A percentile compares a stretch with the other conserved stretches of the same genome.
Evolutionary conservation across 2,888 invertebrate genomes (phyloP).

Genomic region (Caradrina kadenii): DNA sequence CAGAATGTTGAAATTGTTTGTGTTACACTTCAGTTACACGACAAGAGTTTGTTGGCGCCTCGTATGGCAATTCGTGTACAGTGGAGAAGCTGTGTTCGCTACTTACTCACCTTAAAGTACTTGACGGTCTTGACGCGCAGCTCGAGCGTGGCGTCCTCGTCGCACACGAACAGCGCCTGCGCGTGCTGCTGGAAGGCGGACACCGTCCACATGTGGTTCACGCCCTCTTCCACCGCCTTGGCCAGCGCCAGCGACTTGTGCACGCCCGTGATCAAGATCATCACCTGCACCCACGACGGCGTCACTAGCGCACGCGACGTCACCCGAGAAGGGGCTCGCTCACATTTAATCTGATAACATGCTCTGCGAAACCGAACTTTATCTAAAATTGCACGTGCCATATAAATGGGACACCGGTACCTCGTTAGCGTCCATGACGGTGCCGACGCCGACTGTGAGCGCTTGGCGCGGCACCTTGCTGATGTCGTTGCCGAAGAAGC

Average conservation of each 20-base stretch:
- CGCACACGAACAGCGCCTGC: conserved; percentile 97
- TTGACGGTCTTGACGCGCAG: conserved; percentile 99
- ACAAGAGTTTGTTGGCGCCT: no score
- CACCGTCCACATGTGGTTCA: conserved; percentile 99
- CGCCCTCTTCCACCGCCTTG: conserved; percentile 99
- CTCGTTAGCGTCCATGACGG: conserved; percentile 99
- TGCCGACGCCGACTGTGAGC: conserved; percentile 99
- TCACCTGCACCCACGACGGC: conserved; percentile 90
- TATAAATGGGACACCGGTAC: conserved; percentile 82
- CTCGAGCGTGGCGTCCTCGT: conserved; percentile 99
- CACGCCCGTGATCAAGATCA: conserved; percentile 99
- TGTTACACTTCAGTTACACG: no score
- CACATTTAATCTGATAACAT: no score
- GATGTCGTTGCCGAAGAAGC: conserved; percentile 99
- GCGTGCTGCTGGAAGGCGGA: conserved; percentile 99
- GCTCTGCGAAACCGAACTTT: no score
- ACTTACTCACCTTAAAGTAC: conserved; percentile 96
- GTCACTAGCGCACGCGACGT: background rate
- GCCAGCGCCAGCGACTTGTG: conserved; percentile 99
- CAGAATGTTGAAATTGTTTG: no score
- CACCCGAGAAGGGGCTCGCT: no score
- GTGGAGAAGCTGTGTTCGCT: no score
- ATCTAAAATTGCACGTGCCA: no score
- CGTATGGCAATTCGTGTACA: no score
- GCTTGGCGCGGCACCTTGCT: conserved; percentile 98